Conservation (phyloP, 1,140 invertebrate genomes). For the Carcinoscorpius rotundicauda region DNA sequence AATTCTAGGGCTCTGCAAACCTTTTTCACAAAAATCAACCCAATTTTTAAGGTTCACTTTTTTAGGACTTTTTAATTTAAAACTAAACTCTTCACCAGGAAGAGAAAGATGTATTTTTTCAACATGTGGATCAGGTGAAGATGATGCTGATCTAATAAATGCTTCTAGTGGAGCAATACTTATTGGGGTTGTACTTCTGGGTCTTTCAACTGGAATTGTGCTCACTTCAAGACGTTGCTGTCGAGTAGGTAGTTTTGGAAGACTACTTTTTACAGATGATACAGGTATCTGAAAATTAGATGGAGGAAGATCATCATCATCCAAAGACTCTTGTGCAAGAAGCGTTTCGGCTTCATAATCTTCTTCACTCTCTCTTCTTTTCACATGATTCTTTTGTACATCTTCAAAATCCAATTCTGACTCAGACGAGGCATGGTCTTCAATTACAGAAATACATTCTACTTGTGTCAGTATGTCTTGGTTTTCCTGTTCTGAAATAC, state of each 20-base stretch:
- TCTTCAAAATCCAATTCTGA: no score
- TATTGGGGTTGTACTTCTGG: conserved; percentile 65
- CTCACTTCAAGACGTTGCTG: conserved; percentile 55
- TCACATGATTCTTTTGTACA: no score
- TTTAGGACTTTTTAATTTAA: conserved; percentile 28
- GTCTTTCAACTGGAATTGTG: conserved; percentile 72
- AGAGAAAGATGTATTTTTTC: conserved; percentile 27
- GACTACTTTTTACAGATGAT: conserved; percentile 2
- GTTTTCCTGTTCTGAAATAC: no score
- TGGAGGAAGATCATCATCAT: conserved; percentile 20
- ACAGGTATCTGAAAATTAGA: neutral
- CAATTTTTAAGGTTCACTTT: conserved; percentile 39
- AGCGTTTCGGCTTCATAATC: conserved; percentile 24
- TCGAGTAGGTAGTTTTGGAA: conserved; percentile 6
- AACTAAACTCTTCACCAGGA: conserved; percentile 22
- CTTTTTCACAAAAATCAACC: conserved; percentile 49
- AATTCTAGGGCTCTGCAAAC: conserved; percentile 36
- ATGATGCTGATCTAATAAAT: conserved; percentile 35
- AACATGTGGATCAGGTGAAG: conserved; percentile 21
- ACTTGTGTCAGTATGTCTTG: no score
- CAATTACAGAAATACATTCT: no score
- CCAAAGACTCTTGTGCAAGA: conserved; percentile 22
- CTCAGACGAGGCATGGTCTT: no score
- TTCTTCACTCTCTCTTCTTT: neutral
- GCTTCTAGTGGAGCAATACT: conserved; percentile 64